Evolutionary conservation across 1,140 invertebrate species (phyloP).

Genomic region (Dryas iulia): DNA sequence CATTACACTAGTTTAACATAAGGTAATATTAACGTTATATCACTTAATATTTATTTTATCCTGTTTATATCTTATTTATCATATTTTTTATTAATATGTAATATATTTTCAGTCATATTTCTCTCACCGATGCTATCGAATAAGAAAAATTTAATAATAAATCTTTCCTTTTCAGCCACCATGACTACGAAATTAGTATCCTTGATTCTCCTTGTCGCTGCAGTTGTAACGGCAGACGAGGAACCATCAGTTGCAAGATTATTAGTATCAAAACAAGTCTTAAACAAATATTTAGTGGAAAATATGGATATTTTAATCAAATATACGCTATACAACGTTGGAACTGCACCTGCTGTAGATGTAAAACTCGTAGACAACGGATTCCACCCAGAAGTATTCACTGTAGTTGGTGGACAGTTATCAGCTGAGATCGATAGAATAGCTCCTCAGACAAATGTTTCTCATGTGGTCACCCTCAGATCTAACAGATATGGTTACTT

Average conservation of each 20-base stretch:
- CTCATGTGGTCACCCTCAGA: constrained; percentile 95
- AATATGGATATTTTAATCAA: constrained; percentile 97
- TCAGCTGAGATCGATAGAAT: constrained; percentile 93
- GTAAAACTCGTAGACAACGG: constrained; percentile 93
- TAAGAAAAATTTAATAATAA: background rate
- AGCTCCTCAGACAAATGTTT: constrained; percentile 94
- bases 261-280: constrained; percentile 92
- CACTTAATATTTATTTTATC: constrained; percentile 2
- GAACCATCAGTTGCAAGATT: constrained; percentile 85
- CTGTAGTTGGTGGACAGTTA: constrained; percentile 91
- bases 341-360: constrained; percentile 92
- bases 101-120: constrained; percentile 39
- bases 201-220: constrained; percentile 63
- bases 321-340: constrained; percentile 93
- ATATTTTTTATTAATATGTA: constrained; percentile 8
- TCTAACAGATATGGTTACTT: constrained; percentile 96
- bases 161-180: constrained; percentile 59
- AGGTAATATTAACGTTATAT: constrained; percentile 28
- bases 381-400: constrained; percentile 94
- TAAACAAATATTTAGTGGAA: constrained; percentile 99
- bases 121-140: background rate
- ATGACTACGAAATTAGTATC: constrained; percentile 68
- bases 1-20: constrained; percentile 32
- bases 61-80: constrained; percentile 1
- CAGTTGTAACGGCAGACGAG: constrained; percentile 82